phyloP scores from a whole-genome alignment of 2,888 invertebrate species.

The Caenorhabditis sulstoni region DNA sequence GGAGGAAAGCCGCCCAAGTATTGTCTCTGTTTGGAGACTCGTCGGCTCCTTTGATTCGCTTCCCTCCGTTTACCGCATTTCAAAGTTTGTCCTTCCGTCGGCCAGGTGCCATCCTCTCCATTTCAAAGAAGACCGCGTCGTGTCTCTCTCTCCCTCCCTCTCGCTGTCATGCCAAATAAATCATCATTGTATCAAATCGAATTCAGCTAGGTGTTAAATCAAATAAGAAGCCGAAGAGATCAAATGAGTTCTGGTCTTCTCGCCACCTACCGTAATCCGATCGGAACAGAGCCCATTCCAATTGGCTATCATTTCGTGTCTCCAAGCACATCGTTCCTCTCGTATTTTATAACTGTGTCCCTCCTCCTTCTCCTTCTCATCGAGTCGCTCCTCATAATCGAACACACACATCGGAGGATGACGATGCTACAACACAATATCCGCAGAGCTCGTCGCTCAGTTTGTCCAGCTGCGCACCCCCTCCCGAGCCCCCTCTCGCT shows the following conservation, averaged over 20 bases:
- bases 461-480: conserved; percentile 61
- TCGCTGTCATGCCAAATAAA: conserved; percentile 10
- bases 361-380: background rate
- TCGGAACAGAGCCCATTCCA: conserved; percentile 6
- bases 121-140: background rate
- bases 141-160: background rate
- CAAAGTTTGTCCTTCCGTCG: background rate
- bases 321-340: conserved; percentile 10
- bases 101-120: conserved; percentile 4
- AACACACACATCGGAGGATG: conserved; percentile 24
- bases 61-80: conserved; percentile 28
- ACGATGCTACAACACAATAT: conserved; percentile 28
- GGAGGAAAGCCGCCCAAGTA: background rate
- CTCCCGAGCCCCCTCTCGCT: conserved; percentile 9
- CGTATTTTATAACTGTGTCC: conserved; percentile 29
- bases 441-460: conserved; percentile 27
- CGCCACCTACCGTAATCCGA: background rate
- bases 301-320: conserved; percentile 3
- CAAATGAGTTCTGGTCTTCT: background rate
- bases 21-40: conserved; percentile 18
- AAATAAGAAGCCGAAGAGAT: background rate
- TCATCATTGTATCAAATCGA: background rate
- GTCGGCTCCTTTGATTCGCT: conserved; percentile 4
- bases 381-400: conserved; percentile 2
- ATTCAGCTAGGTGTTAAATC: background rate